Conservation (phyloP, 2,797 vertebrate genomes). For the Mastacembelus armatus region DNA sequence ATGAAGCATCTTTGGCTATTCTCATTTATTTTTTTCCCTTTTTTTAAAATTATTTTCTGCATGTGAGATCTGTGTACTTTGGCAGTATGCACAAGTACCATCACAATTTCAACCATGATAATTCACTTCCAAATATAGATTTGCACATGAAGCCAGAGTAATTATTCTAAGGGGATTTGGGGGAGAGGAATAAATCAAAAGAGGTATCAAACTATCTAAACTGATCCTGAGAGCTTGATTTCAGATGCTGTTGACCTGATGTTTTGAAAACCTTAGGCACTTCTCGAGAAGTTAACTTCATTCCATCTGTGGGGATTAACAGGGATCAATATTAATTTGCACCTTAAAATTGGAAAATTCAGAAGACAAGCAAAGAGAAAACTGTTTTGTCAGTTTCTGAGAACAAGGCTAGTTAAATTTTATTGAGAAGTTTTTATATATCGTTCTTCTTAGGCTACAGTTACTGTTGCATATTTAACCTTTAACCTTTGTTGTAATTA, state of each 20-base stretch:
- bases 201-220: constrained; percentile 14
- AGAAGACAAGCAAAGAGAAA: constrained; percentile 31
- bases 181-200: constrained; percentile 6
- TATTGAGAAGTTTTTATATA: not conserved
- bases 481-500: constrained; percentile 40
- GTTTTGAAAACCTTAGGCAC: constrained; percentile 3
- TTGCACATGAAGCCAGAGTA: constrained; percentile 20
- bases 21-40: not conserved
- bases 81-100: not conserved
- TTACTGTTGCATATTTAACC: constrained; percentile 27
- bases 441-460: not conserved
- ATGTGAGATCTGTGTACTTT: not conserved
- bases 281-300: constrained; percentile 8
- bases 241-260: constrained; percentile 30
- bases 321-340: constrained; percentile 31
- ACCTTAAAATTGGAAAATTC: constrained; percentile 12
- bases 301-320: constrained; percentile 24
- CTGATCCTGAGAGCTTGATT: constrained; percentile 16
- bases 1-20: too few species aligned
- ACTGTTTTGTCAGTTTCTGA: not conserved
- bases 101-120: not conserved
- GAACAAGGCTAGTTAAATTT: not conserved
- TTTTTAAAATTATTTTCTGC: too few species aligned
- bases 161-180: constrained; percentile 15
- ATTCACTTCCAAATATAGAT: not conserved